A percentile compares a stretch with the other conserved stretches of the same genome.
Evolutionary conservation across 2,797 vertebrate genomes (phyloP).

Genomic region (Urosaurus nigricauda): DNA sequence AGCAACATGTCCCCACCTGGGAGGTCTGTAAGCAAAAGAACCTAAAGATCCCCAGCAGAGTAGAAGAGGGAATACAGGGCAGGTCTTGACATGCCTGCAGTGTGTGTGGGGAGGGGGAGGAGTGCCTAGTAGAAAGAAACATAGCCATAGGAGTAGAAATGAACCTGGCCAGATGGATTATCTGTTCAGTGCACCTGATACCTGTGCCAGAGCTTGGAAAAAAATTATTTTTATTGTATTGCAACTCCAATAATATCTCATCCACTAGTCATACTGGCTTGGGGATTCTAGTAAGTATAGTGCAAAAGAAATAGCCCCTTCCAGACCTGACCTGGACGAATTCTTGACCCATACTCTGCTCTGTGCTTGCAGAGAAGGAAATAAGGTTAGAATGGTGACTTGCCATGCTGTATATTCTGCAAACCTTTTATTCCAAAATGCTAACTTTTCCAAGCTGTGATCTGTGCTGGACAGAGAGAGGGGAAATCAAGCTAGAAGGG

Average conservation of each 20-base stretch:
- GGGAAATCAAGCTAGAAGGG: neutral
- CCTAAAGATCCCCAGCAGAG: neutral
- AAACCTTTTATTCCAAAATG: too few species aligned
- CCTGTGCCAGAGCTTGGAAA: neutral
- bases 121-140: neutral
- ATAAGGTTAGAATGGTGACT: neutral
- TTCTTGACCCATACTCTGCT: too few species aligned
- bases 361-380: neutral
- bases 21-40: neutral
- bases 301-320: too few species aligned
- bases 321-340: neutral
- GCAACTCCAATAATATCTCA: too few species aligned
- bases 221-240: too few species aligned
- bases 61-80: neutral
- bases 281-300: too few species aligned
- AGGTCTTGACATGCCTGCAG: slow-evolving; percentile 8
- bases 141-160: neutral
- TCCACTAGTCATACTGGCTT: neutral
- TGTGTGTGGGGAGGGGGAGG: neutral
- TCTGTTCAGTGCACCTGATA: neutral
- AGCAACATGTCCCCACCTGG: neutral
- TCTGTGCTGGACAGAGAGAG: neutral
- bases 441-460: too few species aligned
- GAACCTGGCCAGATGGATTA: neutral
- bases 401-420: too few species aligned